phyloP scores from a whole-genome alignment of 2,113 vertebrate species.

The Sisor rabdophorus region DNA sequence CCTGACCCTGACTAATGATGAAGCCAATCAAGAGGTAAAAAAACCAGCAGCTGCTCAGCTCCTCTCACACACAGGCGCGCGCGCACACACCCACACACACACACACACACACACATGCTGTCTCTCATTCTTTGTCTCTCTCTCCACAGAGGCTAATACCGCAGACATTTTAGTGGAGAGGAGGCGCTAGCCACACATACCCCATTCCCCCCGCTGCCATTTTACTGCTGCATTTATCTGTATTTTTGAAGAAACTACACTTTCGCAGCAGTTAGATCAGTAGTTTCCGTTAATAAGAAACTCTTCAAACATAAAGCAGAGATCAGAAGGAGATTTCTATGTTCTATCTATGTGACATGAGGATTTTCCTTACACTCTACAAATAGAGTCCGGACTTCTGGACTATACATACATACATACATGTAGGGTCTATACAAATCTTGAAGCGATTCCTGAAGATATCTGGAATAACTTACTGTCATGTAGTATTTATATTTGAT shows the following conservation, averaged over 20 bases:
- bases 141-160: not conserved
- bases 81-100: too few species aligned
- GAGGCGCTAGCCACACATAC: slow-evolving; percentile 15
- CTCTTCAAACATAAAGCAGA: not conserved
- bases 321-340: not conserved
- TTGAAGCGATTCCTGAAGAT: not conserved
- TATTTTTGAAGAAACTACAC: not conserved
- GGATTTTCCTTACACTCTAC: not conserved
- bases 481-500: not conserved
- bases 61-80: not conserved
- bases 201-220: slow-evolving; percentile 5
- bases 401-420: not conserved
- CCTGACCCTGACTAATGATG: slow-evolving; percentile 58
- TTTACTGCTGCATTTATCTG: not conserved
- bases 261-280: not conserved
- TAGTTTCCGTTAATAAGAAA: not conserved
- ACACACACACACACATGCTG: not conserved
- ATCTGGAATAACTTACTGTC: not conserved
- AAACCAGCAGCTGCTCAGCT: slow-evolving; percentile 25
- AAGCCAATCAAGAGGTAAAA: slow-evolving; percentile 41
- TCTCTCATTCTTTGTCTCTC: too few species aligned
- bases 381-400: not conserved
- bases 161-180: slow-evolving; percentile 24
- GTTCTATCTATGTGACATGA: not conserved
- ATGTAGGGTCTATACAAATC: not conserved